Conservation (phyloP, 2,888 invertebrate species). For the Palloptera scutellata region DNA sequence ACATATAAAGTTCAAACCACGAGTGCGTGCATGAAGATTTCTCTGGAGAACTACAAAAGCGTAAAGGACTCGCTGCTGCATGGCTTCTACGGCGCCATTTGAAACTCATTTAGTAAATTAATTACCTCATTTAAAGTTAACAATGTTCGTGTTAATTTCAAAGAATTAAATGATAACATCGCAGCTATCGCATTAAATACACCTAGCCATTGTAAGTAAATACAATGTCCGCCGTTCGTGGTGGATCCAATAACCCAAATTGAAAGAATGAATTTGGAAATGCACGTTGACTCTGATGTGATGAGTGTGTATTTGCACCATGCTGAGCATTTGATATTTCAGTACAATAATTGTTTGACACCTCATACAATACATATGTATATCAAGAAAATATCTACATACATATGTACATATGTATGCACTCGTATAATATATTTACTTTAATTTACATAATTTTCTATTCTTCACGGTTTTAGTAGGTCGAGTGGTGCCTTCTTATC, state of each 20-base stretch:
- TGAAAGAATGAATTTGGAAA: neutral
- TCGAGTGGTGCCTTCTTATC: neutral
- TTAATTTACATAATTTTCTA: constrained; percentile 54
- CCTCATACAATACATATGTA: constrained; percentile 21
- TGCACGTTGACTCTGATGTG: neutral
- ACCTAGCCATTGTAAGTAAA: too few species aligned
- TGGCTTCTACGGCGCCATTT: constrained; percentile 33
- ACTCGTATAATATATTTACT: constrained; percentile 32
- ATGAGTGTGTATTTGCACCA: constrained; percentile 5
- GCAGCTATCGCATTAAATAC: constrained; percentile 31
- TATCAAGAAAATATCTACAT: neutral
- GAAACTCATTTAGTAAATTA: constrained; percentile 57
- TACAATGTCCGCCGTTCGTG: too few species aligned
- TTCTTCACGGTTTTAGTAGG: constrained; percentile 23
- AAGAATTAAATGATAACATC: constrained; percentile 64
- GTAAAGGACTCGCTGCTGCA: neutral
- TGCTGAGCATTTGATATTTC: constrained; percentile 1
- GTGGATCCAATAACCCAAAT: too few species aligned
- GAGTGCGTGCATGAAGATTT: neutral
- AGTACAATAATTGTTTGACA: constrained; percentile 27
- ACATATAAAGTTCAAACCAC: too few species aligned
- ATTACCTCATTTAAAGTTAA: constrained; percentile 61
- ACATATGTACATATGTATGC: neutral
- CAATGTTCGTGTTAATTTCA: constrained; percentile 65
- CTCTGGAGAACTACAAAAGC: neutral